Evolutionary conservation across 2,113 vertebrate species (phyloP), one percentile per base, ranked within the genome.

Genomic region (Dicrurus megarhynchus): DNA sequence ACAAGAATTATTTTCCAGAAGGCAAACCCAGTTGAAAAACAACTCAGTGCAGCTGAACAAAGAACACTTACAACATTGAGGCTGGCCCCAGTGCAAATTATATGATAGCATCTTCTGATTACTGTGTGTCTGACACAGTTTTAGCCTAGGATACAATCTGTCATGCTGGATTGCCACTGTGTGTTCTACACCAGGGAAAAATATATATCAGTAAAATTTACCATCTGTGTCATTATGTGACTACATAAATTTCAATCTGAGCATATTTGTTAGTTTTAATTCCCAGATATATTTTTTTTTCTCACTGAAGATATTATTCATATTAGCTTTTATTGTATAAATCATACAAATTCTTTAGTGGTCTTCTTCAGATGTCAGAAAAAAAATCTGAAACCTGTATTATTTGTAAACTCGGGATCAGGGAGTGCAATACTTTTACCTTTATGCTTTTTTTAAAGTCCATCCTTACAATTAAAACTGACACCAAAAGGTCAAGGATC

Each of bases 191-290:
- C 87, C 86, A 94, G 82, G 95, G 96, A 95, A 92, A 96, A 94
- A 96, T 91, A 95, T 83, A 96, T 93, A 97, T 95, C 96, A 90
- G 87, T 97, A 97, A 97, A 97, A 97, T 91, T 90, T 96, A 85
- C 95, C 97, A 97, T 97, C 97, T 97, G 97, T 96, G 95, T 96
- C 83, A 95, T 91, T 96, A 94, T 67, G 80, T 81, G 93, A 84
- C 78, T 93, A 78, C 55, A 63, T 82, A 79, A 96, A 95, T 97
- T 97, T 97, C 70, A 84, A 65, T 91, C 55, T 87, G 85, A 95
- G 67, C 65, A 79, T 94, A 95, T 96, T 95, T 97, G 90, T 97
- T 96, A 79, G 84, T 88, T 97, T 96, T 97, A 91, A 95, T 90
- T 93, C 33, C n/a, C 57, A 95, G 65, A 63, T 55, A 7, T 46